Conservation (phyloP, 2,113 vertebrate species). For the Phrynocephalus versicolor region DNA sequence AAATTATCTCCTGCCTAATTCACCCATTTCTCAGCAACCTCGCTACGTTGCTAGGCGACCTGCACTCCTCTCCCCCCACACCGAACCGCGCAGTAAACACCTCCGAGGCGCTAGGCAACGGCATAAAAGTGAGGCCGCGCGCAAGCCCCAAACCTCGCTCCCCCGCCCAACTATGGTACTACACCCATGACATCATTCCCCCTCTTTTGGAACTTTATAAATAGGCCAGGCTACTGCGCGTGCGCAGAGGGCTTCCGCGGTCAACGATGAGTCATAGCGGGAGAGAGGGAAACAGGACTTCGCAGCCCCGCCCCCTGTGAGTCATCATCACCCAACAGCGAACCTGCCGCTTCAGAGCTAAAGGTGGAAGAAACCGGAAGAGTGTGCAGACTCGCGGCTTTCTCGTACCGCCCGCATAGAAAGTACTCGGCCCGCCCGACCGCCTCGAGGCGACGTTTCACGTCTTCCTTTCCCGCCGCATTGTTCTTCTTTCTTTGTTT, state of each 20-base stretch:
- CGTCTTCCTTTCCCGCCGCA: too few species aligned
- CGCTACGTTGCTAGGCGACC: neutral
- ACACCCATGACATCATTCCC: constrained; percentile 14
- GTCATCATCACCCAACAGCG: neutral
- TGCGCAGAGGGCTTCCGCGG: neutral
- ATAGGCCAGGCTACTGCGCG: neutral
- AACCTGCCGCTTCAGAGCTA: neutral
- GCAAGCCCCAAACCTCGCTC: neutral
- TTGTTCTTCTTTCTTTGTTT: neutral
- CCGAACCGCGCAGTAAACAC: neutral
- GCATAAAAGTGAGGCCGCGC: neutral
- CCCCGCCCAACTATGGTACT: neutral
- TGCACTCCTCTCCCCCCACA: neutral
- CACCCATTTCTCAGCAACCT: neutral
- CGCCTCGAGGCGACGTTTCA: neutral
- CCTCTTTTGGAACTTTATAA: neutral
- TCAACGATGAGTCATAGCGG: constrained; percentile 1
- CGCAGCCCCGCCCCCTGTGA: constrained; percentile 1
- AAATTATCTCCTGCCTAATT: too few species aligned
- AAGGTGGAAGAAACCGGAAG: neutral
- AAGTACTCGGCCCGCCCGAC: neutral
- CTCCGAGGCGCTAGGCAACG: neutral
- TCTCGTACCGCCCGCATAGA: neutral
- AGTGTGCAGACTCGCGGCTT: neutral
- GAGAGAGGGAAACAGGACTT: neutral